Base-by-base conservation (phyloP, 2,113 vertebrate species). In the Dolichallabes microphthalmus region DNA sequence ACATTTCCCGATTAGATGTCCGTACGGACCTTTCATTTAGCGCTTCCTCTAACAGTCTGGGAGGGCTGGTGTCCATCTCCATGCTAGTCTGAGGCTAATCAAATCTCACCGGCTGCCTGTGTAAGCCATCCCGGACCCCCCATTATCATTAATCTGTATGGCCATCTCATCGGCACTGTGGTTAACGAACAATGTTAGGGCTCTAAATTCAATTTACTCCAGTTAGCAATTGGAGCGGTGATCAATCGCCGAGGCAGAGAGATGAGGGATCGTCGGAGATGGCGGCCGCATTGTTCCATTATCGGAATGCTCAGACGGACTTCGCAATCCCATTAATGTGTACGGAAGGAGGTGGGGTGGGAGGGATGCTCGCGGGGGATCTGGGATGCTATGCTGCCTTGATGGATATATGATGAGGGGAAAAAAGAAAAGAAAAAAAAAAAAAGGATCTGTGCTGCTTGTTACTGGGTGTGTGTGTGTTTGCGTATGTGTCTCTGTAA, bases 181-280 rank as follows among this genome's bases (percentile, higher is more conserved):
- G 93, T 95, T 94, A 94, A 93, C 92, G 93, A 94, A 94, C 94
- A 94, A 94, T 94, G 93, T 94, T 94, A 94, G 92, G 92, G 92
- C 92, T 91, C 92, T 88, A 92, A 94, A 95, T 95, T 94, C 90
- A 94, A 94, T 95, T 94, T 93, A 93, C 91, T 91, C 89, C 93
- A 92, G 93, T 94, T 94, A 94, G 91, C 92, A 93, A 93, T 94
- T 92, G 92, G 94, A 94, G 91, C 91, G 92, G 92, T 93, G 94
- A 95, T 95, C 92, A 95, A 94, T 93, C 90, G 92, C 86, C 91
- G 90, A 88, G 83, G 93, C 91, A 90, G 87, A 76, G 89, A 93
- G 90, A 94, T 93, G 92, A 93, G 89, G 89, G 91, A 94, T 94
- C 88, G 92, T 92, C 90, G 91, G 89, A 92, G 91, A 87, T n/a